phyloP scores from a whole-genome alignment of 2,113 vertebrate genomes.

The Periophthalmodon schlosseri region DNA sequence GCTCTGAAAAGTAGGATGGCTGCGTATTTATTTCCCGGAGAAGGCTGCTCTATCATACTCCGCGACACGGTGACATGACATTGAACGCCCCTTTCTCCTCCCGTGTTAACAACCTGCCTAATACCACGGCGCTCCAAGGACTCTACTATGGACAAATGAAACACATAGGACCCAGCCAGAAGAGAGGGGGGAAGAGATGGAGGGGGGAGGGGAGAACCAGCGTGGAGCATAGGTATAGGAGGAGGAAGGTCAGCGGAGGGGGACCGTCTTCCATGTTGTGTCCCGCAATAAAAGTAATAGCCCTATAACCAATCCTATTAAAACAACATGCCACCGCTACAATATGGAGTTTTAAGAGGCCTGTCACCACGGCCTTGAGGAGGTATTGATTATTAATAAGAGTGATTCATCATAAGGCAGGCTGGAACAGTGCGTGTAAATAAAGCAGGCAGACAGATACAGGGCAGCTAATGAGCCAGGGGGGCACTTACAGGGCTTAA shows the following conservation, averaged over 20 bases:
- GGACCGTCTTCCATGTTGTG: slow-evolving; percentile 37
- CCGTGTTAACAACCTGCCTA: slow-evolving; percentile 61
- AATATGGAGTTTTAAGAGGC: slow-evolving; percentile 34
- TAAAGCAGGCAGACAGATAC: slow-evolving; percentile 1
- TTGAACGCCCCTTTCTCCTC: slow-evolving; percentile 67
- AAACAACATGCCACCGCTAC: slow-evolving; percentile 33
- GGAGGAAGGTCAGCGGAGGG: slow-evolving; percentile 33
- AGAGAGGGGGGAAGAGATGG: not conserved
- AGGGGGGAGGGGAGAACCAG: slow-evolving; percentile 15
- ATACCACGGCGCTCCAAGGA: slow-evolving; percentile 66
- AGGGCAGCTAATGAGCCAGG: slow-evolving; percentile 11
- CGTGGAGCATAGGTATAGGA: not conserved
- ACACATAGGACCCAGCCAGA: slow-evolving; percentile 37
- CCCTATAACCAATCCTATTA: slow-evolving; percentile 48
- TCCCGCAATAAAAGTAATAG: slow-evolving; percentile 44
- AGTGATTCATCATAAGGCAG: slow-evolving; percentile 12
- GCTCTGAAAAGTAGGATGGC: slow-evolving; percentile 60
- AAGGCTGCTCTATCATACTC: slow-evolving; percentile 59
- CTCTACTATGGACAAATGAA: slow-evolving; percentile 55
- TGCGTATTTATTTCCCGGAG: slow-evolving; percentile 72
- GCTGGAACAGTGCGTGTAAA: slow-evolving; percentile 2
- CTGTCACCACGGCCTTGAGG: slow-evolving; percentile 19
- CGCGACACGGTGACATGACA: slow-evolving; percentile 72
- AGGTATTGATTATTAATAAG: slow-evolving; percentile 49
- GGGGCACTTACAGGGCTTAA: not conserved